Conservation (phyloP, 2,888 invertebrate species). For the Dynastes grantii region DNA sequence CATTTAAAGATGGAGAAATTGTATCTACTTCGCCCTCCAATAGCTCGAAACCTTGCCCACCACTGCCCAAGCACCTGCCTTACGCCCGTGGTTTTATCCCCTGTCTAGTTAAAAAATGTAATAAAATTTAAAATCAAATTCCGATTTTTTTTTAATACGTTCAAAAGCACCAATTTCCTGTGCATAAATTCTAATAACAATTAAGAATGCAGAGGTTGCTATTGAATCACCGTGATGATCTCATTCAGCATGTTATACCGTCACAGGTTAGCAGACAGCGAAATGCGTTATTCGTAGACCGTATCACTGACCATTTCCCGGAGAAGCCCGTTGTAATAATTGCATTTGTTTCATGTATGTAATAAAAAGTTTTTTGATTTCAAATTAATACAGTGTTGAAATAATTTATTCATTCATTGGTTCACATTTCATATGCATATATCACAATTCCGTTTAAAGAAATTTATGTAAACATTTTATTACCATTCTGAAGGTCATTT, state of each 20-base stretch:
- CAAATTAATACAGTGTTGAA: background rate
- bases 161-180: conserved; percentile 13
- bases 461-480: no score
- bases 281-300: conserved; percentile 1
- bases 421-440: no score
- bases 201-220: conserved; percentile 5
- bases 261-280: conserved; percentile 2
- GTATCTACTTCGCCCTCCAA: no score
- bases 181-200: background rate
- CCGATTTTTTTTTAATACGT: background rate
- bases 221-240: conserved; percentile 32
- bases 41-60: no score
- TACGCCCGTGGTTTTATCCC: no score
- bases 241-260: conserved; percentile 11
- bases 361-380: background rate
- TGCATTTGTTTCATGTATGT: background rate
- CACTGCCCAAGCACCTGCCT: no score
- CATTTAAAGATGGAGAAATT: no score
- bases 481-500: no score
- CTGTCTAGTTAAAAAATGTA: no score
- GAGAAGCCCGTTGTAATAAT: background rate
- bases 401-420: background rate
- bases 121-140: no score
- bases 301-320: conserved; percentile 16
- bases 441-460: no score